These are phyloP conservation scores for Apodemia zela DNA, from an alignment of 2,888 invertebrate genomes.

Conservation along the genomic window DNA sequence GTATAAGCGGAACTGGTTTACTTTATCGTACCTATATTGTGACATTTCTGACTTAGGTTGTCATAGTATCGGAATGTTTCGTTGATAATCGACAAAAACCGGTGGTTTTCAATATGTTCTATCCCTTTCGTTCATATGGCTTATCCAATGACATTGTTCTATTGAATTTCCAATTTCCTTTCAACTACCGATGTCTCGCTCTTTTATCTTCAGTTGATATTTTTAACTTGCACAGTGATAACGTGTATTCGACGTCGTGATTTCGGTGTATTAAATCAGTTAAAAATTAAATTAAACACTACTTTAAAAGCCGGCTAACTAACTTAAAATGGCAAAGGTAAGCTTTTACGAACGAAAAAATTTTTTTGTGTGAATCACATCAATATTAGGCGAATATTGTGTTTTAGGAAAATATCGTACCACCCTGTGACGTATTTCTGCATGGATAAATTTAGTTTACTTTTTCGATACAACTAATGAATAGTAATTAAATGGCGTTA, in stretches of 20 bases:
- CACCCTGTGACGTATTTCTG: conserved; percentile 53
- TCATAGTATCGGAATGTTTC: conserved; percentile 3
- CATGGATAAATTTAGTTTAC: conserved; percentile 21
- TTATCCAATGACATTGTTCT: conserved; percentile 44
- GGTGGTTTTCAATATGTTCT: not conserved
- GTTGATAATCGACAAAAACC: not conserved
- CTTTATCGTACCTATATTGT: not conserved
- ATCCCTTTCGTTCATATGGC: conserved; percentile 43
- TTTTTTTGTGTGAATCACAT: conserved; percentile 37
- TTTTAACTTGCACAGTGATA: conserved; percentile 53
- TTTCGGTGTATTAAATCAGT: conserved; percentile 54
- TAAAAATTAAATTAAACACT: conserved; percentile 43
- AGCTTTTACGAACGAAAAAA: conserved; percentile 26
- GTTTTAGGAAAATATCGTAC: conserved; percentile 40
- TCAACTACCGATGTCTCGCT: conserved; percentile 35
- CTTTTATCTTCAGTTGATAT: conserved; percentile 57
- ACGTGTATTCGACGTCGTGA: conserved; percentile 43
- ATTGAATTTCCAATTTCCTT: conserved; percentile 74
- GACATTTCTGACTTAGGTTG: conserved; percentile 3
- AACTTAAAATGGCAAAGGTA: conserved; percentile 67
- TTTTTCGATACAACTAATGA: not conserved
- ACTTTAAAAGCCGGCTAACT: conserved; percentile 23
- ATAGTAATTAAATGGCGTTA: too few relatives aligned
- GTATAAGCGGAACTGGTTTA: conserved; percentile 11
- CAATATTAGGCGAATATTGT: not conserved